Evolutionary conservation across 1,140 invertebrate genomes (phyloP).

Genomic region (Nomia melanderi): DNA sequence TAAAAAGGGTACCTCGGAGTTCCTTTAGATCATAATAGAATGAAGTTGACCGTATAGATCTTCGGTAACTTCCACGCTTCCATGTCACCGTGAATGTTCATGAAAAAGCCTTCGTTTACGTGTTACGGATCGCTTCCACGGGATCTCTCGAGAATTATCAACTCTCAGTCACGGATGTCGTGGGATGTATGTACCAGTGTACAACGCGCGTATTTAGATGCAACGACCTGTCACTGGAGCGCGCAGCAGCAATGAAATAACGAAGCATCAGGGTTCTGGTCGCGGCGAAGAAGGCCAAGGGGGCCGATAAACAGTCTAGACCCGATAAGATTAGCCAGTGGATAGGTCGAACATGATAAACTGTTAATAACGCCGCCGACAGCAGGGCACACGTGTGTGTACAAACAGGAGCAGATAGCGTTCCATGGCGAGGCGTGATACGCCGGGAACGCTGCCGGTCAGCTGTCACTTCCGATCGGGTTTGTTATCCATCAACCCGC

Average conservation of each 20-base stretch:
- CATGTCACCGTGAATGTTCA: no score
- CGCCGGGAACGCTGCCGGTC: conserved; percentile 5
- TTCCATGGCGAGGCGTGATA: conserved; percentile 1
- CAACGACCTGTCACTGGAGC: conserved; percentile 38
- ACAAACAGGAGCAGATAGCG: conserved; percentile 24
- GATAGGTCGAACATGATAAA: conserved; percentile 58
- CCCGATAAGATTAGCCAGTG: conserved; percentile 51
- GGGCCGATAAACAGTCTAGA: conserved; percentile 57
- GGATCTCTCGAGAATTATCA: conserved; percentile 29
- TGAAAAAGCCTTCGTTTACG: conserved; percentile 36
- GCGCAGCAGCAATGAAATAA: conserved; percentile 29
- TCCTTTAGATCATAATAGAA: no score
- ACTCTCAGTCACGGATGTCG: conserved; percentile 21
- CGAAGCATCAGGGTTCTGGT: conserved; percentile 17
- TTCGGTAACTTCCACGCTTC: no score
- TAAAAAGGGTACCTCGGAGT: no score
- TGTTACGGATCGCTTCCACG: conserved; percentile 31
- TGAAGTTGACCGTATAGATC: no score
- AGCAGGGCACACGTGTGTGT: neutral
- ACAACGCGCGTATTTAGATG: neutral
- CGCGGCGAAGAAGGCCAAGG: conserved; percentile 34
- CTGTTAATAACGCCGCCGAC: conserved; percentile 41
- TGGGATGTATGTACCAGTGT: conserved; percentile 8
- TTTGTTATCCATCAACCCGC: conserved; percentile 25
- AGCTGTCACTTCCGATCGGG: conserved; percentile 13